Conservation (phyloP, 1,140 invertebrate genomes). For the Sycophaga agraensis region DNA sequence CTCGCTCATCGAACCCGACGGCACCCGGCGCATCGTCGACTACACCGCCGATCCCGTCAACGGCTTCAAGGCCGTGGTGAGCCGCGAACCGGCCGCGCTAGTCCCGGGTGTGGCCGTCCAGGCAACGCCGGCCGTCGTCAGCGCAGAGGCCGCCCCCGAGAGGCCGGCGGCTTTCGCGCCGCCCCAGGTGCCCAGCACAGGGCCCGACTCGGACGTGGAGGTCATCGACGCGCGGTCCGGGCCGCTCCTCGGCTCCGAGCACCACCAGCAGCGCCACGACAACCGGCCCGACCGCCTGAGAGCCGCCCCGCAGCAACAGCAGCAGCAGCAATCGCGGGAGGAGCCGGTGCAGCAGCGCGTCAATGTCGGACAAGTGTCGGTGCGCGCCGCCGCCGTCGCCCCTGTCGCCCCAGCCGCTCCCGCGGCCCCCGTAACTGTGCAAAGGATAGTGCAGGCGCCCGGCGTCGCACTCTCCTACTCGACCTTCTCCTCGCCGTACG, state of each 20-base stretch:
- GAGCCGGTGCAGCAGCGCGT: not conserved
- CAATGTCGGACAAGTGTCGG: slow-evolving; percentile 3
- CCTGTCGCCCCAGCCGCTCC: slow-evolving; percentile 2
- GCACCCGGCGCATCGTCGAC: slow-evolving; percentile 69
- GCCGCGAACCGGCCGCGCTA: slow-evolving; percentile 57
- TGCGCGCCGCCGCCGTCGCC: slow-evolving; percentile 23
- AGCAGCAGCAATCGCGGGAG: not conserved
- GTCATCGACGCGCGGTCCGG: slow-evolving; percentile 46
- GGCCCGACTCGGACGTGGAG: slow-evolving; percentile 53
- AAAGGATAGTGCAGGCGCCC: not conserved
- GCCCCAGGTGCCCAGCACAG: slow-evolving; percentile 40
- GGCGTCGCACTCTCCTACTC: slow-evolving; percentile 33
- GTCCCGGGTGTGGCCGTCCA: slow-evolving; percentile 23
- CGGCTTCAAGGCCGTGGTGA: slow-evolving; percentile 71
- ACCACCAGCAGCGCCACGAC: not conserved
- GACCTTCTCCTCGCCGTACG: slow-evolving; percentile 46
- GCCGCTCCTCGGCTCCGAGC: slow-evolving; percentile 19
- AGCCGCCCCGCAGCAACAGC: slow-evolving; percentile 19
- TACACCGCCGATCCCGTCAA: slow-evolving; percentile 73
- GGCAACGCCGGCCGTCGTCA: slow-evolving; percentile 28
- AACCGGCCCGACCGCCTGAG: not conserved
- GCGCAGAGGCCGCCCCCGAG: slow-evolving; percentile 6
- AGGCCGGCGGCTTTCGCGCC: slow-evolving; percentile 36
- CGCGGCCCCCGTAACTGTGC: not conserved
- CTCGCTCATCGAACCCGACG: slow-evolving; percentile 63